Base-by-base conservation (phyloP, 2,797 vertebrate genomes). In the Pangasius krempfi region DNA sequence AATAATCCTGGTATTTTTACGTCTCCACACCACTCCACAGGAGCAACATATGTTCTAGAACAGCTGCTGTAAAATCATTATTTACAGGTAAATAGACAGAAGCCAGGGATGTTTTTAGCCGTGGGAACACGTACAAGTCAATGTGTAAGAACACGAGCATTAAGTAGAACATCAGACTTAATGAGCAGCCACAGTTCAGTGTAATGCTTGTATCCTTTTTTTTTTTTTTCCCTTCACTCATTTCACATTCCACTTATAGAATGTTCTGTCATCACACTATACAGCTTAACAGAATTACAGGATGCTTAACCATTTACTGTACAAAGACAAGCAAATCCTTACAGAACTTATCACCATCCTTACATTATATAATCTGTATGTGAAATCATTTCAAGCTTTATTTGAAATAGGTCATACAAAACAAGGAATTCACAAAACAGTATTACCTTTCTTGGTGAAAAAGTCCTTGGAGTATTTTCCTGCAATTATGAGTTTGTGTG, bases 381-480 rank as follows among this genome's bases (percentile, higher is more conserved):
- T 37, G 8, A 25, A 80, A 60, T 81, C 33, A 30, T 83, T 70
- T 33, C 1, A n/a, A 18, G 8, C 12, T 14, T 9, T 12, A 5
- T 40, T 56, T 33, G 20, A 33, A 56, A 78, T 30, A 78, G 2
- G 4, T n/a, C 50, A 33, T 50, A 84, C 10, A 40, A 75, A 64
- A 33, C 13, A 78, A 70, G 37, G 8, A 86, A 83, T 78, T 70
- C 12, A 85, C 13, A 86, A 84, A 64, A 89, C 85, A 58, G 4
- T 18, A 62, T 96, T 99, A 99, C 98, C 98, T 98, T 99, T 99
- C 95, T 99, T 99, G 96, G 97, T 98, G 97, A 99, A 99, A 97
- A 99, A 99, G 91, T 99, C 98, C 97, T 99, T 99, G 95, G 98
- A 98, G 96, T 99, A 98, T 97, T 99, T 99, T 94, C 98, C 98